Base-by-base conservation (phyloP, 1,140 invertebrate species). In the Drosophila azteca region DNA sequence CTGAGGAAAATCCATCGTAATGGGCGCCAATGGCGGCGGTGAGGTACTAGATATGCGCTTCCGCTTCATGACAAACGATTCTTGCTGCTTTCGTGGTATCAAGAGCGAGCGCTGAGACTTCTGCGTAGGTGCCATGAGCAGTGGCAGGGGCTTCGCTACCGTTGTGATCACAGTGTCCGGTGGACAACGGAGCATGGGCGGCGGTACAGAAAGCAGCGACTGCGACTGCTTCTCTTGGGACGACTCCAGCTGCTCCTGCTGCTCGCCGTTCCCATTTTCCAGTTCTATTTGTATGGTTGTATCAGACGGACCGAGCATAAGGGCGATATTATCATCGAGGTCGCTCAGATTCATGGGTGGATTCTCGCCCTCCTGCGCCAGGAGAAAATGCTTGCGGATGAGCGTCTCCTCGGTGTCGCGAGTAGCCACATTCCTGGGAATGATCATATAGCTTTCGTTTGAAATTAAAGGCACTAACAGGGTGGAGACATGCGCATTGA, bases 381-480 rank as follows among this genome's bases (percentile, higher is more conserved):
- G 49, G 4, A 89, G 57, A 44, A 88, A 84, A 22, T 90, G 89
- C 72, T 89, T 90, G 2, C 83, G 77, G 29, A 91, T 90, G 9
- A 91, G 75, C 70, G 89, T 81, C 61, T 91, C 80, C 64, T 91
- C 90, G 20, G 52, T 89, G 44, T 77, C 77, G 11, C 90, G 78
- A 7, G 39, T 54, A 15, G 65, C 29, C 15, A 91, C 91, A 11
- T 64, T 77, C 4, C 69, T 64, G 1, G 91, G 90, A 35, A 3
- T 39, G 53, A 90, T 69, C 17, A 64, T 63, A 17, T 87, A 78
- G 60, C 26, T 79, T 11, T 41, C 11, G 60, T 91, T 79, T 26
- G 75, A 39, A 52, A 91, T 77, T 15, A 87, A 77, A 65, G 78
- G 79, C 73, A 88, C 84, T 59, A 91, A 54, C 26, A 72, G 61